Conservation (phyloP, 2,797 vertebrate species). For the Galago senegalensis region DNA sequence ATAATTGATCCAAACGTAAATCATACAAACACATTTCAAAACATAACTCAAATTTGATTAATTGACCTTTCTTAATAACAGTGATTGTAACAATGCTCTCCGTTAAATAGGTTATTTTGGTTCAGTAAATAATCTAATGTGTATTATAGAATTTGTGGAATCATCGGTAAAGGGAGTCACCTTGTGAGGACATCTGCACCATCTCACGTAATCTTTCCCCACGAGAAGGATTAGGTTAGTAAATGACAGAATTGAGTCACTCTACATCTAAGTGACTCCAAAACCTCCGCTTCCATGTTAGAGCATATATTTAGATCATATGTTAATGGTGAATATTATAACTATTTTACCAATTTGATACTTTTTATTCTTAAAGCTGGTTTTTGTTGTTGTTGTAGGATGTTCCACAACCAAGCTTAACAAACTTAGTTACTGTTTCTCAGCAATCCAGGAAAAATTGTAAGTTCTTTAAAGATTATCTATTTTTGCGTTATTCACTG, state of each 20-base stretch:
- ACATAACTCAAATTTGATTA: neutral
- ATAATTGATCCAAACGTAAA: neutral
- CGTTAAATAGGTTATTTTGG: neutral
- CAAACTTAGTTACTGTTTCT: slow-evolving; percentile 89
- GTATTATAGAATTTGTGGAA: neutral
- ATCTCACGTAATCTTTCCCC: neutral
- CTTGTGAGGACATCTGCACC: neutral
- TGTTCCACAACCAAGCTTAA: slow-evolving; percentile 90
- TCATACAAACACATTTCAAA: neutral
- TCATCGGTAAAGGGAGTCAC: neutral
- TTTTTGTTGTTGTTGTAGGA: slow-evolving; percentile 89
- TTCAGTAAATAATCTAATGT: neutral
- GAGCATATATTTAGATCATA: neutral
- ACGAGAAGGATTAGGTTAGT: neutral
- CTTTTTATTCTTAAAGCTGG: neutral
- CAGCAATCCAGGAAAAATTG: slow-evolving; percentile 89
- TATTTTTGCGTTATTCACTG: slow-evolving; percentile 22
- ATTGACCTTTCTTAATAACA: neutral
- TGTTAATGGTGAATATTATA: neutral
- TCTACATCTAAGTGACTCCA: neutral
- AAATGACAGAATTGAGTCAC: neutral
- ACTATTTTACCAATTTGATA: neutral
- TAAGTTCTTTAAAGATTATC: slow-evolving; percentile 80
- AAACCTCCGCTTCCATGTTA: neutral
- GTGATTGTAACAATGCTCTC: neutral